Evolutionary conservation across 2,113 vertebrate genomes (phyloP).

Genomic region (Morphnarchus princeps): DNA sequence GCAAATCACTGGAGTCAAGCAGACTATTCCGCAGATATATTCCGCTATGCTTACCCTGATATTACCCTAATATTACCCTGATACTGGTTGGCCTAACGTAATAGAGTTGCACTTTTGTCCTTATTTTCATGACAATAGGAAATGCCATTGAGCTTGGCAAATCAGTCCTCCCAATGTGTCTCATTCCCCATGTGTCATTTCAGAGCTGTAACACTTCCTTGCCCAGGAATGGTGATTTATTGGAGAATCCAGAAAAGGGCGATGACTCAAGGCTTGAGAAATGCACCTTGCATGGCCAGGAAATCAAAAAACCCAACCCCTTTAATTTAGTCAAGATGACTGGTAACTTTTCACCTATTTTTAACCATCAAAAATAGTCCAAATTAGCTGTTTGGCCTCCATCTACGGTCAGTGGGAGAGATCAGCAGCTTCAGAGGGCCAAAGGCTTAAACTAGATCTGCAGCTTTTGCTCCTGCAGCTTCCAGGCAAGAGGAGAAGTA

Average conservation of each 20-base stretch:
- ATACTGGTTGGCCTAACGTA: not conserved
- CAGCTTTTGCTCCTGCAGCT: not conserved
- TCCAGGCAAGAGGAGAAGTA: not conserved
- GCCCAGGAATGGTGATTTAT: not conserved
- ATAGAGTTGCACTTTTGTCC: not conserved
- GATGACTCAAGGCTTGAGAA: not conserved
- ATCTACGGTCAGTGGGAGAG: not conserved
- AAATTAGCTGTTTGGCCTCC: not conserved
- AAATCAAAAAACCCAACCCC: not conserved
- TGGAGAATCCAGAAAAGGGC: not conserved
- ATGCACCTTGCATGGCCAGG: not conserved
- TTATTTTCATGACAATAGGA: not conserved
- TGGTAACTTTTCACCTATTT: not conserved
- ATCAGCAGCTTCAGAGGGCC: not conserved
- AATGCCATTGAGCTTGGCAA: not conserved
- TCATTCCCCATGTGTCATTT: not conserved
- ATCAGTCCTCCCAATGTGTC: not conserved
- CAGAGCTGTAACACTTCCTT: not conserved
- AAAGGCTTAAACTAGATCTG: not conserved
- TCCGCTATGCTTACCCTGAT: not conserved
- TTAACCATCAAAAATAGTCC: not conserved
- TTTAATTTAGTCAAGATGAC: not conserved
- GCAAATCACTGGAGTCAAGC: not conserved
- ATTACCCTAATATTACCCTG: too few relatives aligned
- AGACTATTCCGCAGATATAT: not conserved